Evolutionary conservation across 1,140 invertebrate genomes (phyloP).

Genomic region (Drosophila rhopaloa): DNA sequence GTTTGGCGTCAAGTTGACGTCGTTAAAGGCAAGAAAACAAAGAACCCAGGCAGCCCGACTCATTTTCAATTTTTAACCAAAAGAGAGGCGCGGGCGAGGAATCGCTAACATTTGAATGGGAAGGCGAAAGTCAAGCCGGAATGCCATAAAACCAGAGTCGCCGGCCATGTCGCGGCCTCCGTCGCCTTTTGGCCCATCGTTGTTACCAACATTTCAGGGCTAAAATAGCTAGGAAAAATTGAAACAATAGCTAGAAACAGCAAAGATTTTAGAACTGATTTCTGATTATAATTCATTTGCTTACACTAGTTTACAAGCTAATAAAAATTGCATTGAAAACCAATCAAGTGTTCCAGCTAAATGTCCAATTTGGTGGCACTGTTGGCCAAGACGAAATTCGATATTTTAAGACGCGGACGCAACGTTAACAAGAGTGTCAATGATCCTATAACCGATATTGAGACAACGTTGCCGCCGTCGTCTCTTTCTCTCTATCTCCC

Average conservation of each 20-base stretch:
- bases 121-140: constrained; percentile 72
- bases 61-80: constrained; percentile 27
- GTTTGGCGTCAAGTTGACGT: constrained; percentile 82
- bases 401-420: constrained; percentile 40
- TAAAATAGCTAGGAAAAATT: not conserved
- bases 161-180: constrained; percentile 23
- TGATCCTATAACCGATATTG: constrained; percentile 83
- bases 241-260: not conserved
- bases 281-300: no score
- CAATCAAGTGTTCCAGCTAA: not conserved
- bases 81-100: constrained; percentile 1
- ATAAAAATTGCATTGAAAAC: no score
- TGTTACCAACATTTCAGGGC: constrained; percentile 2
- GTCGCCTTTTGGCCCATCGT: constrained; percentile 7
- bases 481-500: constrained; percentile 8
- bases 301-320: no score
- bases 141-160: constrained; percentile 62
- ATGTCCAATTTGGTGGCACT: not conserved
- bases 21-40: constrained; percentile 72
- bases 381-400: constrained; percentile 1
- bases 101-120: constrained; percentile 8
- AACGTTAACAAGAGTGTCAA: constrained; percentile 72
- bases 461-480: constrained; percentile 35
- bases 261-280: no score
- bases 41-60: constrained; percentile 33